phyloP scores from a whole-genome alignment of 2,888 invertebrate species.

The Eulithis prunata region DNA sequence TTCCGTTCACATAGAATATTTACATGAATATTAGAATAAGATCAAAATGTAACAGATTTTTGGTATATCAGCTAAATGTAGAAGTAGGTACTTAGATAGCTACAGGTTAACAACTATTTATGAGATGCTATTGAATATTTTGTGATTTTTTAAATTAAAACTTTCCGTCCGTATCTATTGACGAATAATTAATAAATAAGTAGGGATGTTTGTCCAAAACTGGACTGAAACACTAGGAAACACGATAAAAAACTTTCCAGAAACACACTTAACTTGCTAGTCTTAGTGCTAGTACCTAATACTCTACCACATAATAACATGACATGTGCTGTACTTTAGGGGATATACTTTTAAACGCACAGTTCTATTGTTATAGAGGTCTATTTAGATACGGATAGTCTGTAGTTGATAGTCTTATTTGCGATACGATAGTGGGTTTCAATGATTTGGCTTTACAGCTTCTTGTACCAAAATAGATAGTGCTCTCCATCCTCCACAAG shows the following conservation, averaged over 20 bases:
- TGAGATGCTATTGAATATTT: constrained; percentile 23
- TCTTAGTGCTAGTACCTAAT: too few relatives aligned
- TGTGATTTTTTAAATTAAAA: background rate
- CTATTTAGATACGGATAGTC: constrained; percentile 2
- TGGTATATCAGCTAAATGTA: constrained; percentile 40
- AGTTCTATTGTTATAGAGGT: too few relatives aligned
- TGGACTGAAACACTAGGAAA: too few relatives aligned
- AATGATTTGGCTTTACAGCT: constrained; percentile 85
- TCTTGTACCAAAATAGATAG: constrained; percentile 96
- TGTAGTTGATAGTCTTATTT: constrained; percentile 19
- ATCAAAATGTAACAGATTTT: constrained; percentile 40
- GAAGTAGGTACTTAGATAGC: constrained; percentile 11
- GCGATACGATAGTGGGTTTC: constrained; percentile 6
- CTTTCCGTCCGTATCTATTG: constrained; percentile 2
- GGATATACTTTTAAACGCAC: too few relatives aligned
- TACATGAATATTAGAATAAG: constrained; percentile 40
- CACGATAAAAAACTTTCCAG: too few relatives aligned
- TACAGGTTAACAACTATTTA: constrained; percentile 14
- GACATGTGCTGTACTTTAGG: too few relatives aligned
- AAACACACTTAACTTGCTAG: too few relatives aligned
- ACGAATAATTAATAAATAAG: background rate
- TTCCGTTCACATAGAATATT: constrained; percentile 40
- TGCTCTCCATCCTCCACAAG: constrained; percentile 94
- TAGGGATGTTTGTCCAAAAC: too few relatives aligned
- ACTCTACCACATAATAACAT: too few relatives aligned